Percentiles rank a stretch among this genome's conserved stretches.
These are phyloP conservation scores for Brachystomella parvula DNA, from an alignment of 1,140 invertebrate genomes.

Conservation along the genomic window DNA sequence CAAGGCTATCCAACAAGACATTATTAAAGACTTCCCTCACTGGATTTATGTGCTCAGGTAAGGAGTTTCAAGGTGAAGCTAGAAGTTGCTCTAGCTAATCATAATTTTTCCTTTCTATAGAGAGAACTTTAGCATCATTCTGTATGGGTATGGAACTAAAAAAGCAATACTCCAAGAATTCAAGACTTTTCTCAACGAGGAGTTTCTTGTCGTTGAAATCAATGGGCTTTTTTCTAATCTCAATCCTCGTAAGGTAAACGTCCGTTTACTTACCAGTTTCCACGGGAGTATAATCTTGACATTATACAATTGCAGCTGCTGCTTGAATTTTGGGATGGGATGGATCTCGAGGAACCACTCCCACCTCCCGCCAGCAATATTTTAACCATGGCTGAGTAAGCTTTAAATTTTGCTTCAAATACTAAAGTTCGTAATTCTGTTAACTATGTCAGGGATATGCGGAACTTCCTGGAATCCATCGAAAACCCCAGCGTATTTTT, in stretches of 20 bases:
- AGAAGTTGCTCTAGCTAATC: neutral
- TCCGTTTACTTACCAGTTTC: no score
- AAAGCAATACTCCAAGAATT: constrained; percentile 19
- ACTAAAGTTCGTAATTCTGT: neutral
- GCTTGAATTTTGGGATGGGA: neutral
- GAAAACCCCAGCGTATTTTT: constrained; percentile 15
- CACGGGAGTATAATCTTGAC: no score
- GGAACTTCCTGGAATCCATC: neutral
- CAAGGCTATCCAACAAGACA: constrained; percentile 2
- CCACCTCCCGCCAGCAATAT: neutral
- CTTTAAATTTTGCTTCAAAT: neutral
- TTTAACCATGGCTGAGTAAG: constrained; percentile 8
- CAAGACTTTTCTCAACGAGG: constrained; percentile 17
- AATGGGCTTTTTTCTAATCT: constrained; percentile 32
- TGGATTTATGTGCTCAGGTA: constrained; percentile 26
- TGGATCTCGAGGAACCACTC: neutral
- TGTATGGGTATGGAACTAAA: constrained; percentile 35
- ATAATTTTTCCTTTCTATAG: constrained; percentile 9
- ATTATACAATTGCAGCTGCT: neutral
- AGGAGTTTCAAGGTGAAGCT: no score
- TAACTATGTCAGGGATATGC: constrained; percentile 14
- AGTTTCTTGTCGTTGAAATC: constrained; percentile 15
- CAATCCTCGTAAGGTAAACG: constrained; percentile 27
- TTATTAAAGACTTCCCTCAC: constrained; percentile 21
- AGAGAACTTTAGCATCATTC: constrained; percentile 31